Base-by-base conservation (phyloP, 2,113 vertebrate genomes). In the Circaetus gallicus region DNA sequence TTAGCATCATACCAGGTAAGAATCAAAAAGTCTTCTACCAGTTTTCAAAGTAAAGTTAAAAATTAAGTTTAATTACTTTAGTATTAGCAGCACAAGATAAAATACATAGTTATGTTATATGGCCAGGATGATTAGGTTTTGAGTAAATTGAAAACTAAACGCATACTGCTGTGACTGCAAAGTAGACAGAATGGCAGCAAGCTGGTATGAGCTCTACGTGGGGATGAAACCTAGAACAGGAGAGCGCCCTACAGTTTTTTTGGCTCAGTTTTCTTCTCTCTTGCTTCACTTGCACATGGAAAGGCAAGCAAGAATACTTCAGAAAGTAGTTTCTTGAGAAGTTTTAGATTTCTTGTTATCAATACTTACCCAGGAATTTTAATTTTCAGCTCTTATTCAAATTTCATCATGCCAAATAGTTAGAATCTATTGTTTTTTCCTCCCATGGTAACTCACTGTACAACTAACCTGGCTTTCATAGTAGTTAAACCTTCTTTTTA, bases 281-380 rank as follows among this genome's bases (percentile, higher is more conserved):
- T 77, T 94, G 76, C 73, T 53, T 96, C 36, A 93, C n/a, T 82
- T 36, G 70, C 47, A 77, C 69, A 73, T 53, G 93, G 79, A 70
- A 96, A 76, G 50, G 77, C 59, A 95, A 94, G 72, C 28, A 93
- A 95, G 63, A 95, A 32, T 50, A 86, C 45, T 95, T 95, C 36
- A 58, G 28, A 74, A 82, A 96, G 49, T 36, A 11, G 20, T 66
- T 95, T 82, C 62, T 85, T 84, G 25, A 36, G 42, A 95, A 94
- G 52, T 87, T 97, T 85, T 61, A 70, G 16, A 72, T 91, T 69
- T 77, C 50, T 86, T 95, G 42, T 32, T 87, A 61, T 78, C 20
- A 3, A 42, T 69, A 78, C 62, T 70, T 80, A 76, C 6, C 22
- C 32, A 52, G 76, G 40, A 78, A n/a, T 73, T 89, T 82, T 26